phyloP scores from a whole-genome alignment of 23 tunicate genomes.

The Halocynthia roretzi region DNA sequence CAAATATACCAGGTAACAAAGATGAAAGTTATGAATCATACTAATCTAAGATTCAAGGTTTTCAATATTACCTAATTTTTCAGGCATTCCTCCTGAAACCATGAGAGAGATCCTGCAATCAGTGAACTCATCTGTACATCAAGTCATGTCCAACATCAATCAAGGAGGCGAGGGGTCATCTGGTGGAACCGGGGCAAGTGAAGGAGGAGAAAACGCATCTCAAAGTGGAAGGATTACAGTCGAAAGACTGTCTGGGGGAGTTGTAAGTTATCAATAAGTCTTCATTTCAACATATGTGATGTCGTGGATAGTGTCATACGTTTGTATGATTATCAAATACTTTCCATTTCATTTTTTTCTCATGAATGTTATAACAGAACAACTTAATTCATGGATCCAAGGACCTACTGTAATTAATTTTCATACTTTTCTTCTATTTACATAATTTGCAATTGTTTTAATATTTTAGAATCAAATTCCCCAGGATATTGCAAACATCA shows the following conservation, averaged over 20 bases:
- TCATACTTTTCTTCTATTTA: not conserved
- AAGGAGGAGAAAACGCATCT: not conserved
- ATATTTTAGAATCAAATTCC: conserved; percentile 26
- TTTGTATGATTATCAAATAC: too few relatives aligned
- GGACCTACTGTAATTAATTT: not conserved
- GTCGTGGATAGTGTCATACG: too few relatives aligned
- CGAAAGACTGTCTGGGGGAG: not conserved
- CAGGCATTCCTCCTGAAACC: conserved; percentile 6
- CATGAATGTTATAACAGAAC: too few relatives aligned
- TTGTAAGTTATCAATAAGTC: too few relatives aligned
- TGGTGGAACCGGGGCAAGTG: too few relatives aligned
- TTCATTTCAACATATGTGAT: too few relatives aligned
- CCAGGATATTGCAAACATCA: conserved; percentile 33
- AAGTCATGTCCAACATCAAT: conserved; percentile 1
- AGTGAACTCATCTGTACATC: conserved; percentile 7
- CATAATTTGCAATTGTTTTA: not conserved
- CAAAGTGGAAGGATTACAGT: not conserved
- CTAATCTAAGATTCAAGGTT: not conserved
- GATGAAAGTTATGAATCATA: not conserved
- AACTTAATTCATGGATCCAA: not conserved
- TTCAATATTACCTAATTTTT: not conserved
- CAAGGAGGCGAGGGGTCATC: not conserved
- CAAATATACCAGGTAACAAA: conserved; percentile 1
- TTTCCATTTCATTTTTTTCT: too few relatives aligned
- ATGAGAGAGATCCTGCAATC: conserved; percentile 12